Evolutionary conservation across 1,140 invertebrate genomes (phyloP).

Genomic region (Polypedilum pembai): DNA sequence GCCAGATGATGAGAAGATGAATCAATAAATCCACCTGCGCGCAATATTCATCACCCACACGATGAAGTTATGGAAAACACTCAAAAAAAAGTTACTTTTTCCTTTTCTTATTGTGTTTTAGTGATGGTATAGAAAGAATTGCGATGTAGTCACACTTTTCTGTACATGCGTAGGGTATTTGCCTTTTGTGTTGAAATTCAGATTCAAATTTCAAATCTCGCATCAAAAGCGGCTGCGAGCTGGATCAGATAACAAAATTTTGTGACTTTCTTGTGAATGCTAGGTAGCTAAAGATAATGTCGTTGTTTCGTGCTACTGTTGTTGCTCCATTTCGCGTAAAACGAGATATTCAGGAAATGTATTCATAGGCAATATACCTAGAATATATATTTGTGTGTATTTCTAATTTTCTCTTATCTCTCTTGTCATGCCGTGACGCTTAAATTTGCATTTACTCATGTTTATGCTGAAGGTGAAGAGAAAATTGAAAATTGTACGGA

Average conservation of each 20-base stretch:
- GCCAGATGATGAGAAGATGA: neutral
- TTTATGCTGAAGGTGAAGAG: too few relatives aligned
- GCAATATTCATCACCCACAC: neutral
- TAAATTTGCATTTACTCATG: too few relatives aligned
- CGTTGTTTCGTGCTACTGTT: neutral
- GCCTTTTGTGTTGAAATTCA: neutral
- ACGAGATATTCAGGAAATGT: too few relatives aligned
- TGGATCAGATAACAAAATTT: too few relatives aligned
- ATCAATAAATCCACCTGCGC: conserved; percentile 5
- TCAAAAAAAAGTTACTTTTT: neutral
- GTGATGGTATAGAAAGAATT: neutral
- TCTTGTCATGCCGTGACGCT: too few relatives aligned
- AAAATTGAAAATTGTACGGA: too few relatives aligned
- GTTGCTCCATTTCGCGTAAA: neutral
- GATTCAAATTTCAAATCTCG: neutral
- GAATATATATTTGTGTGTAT: too few relatives aligned
- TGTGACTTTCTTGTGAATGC: too few relatives aligned
- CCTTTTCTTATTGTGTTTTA: neutral
- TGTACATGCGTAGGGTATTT: neutral
- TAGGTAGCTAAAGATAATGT: neutral
- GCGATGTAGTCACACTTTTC: neutral
- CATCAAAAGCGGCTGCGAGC: neutral
- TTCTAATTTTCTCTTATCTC: too few relatives aligned
- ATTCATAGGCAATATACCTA: too few relatives aligned
- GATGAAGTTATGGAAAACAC: neutral